Conservation (phyloP, 2,113 vertebrate genomes). For the Miniopterus natalensis region DNA sequence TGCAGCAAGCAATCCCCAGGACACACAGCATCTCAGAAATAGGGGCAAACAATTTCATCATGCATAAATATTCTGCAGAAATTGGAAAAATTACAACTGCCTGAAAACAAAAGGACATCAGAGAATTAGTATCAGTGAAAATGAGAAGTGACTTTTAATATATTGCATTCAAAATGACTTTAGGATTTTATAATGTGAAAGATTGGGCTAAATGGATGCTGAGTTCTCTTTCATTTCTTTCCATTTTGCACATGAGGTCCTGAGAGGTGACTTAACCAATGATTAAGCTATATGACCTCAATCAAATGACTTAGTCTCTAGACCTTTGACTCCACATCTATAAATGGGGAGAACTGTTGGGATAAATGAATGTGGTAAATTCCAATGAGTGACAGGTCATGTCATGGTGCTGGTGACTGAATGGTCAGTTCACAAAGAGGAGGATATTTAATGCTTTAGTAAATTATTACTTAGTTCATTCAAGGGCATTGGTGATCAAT, state of each 20-base stretch:
- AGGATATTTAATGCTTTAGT: not conserved
- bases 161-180: slow-evolving; percentile 42
- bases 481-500: not conserved
- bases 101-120: slow-evolving; percentile 36
- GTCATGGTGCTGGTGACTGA: not conserved
- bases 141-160: slow-evolving; percentile 58
- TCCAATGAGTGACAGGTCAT: not conserved
- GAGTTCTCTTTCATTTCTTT: not conserved
- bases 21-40: slow-evolving; percentile 9
- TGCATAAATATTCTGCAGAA: slow-evolving; percentile 43
- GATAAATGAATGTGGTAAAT: slow-evolving; percentile 38
- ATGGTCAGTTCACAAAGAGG: not conserved
- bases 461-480: slow-evolving; percentile 30
- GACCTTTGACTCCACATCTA: not conserved
- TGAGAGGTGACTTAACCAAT: not conserved
- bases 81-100: not conserved
- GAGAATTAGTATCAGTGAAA: slow-evolving; percentile 49
- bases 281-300: not conserved
- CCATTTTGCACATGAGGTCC: not conserved
- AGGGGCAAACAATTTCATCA: slow-evolving; percentile 28
- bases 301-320: not conserved
- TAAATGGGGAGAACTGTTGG: not conserved
- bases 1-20: not conserved
- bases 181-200: slow-evolving; percentile 3
- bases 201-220: not conserved